Conservation (phyloP, 30 jellyfish, hydroid and myxozoan genomes). For the Nemopilema nomurai region DNA sequence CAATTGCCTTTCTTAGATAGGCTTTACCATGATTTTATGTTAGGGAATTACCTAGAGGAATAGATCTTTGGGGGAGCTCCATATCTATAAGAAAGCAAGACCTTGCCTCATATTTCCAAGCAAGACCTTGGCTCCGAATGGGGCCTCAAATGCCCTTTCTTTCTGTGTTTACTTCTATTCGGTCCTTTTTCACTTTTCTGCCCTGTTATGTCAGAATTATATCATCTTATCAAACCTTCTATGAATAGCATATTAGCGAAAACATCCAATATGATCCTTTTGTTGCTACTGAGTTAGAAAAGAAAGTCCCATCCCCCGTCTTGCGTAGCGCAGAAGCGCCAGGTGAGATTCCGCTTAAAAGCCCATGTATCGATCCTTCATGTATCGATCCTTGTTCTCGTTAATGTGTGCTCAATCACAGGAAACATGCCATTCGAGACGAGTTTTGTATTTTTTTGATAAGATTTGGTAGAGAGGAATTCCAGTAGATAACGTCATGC, state of each 20-base stretch:
- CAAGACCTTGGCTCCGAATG: no score
- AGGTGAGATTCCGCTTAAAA: not conserved
- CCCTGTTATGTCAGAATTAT: no score
- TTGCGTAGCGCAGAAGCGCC: not conserved
- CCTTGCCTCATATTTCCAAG: no score
- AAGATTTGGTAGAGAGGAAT: not conserved
- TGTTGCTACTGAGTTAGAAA: not conserved
- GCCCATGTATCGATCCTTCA: not conserved
- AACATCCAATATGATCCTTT: not conserved
- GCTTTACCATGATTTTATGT: no score
- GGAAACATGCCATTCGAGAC: not conserved
- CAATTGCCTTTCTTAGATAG: no score
- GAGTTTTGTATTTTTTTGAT: not conserved
- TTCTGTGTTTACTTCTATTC: no score
- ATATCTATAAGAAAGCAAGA: no score
- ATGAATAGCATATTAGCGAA: not conserved
- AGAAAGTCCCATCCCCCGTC: not conserved
- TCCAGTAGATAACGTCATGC: not conserved
- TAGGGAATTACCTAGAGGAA: no score
- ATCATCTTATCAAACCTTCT: no score
- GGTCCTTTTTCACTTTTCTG: no score
- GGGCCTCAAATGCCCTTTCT: no score
- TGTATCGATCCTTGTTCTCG: not conserved
- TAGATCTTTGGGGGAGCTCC: no score
- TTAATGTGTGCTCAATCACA: not conserved